These are phyloP conservation scores for Bombus impatiens DNA, from an alignment of 1,140 invertebrate species.

Conservation along the genomic window DNA sequence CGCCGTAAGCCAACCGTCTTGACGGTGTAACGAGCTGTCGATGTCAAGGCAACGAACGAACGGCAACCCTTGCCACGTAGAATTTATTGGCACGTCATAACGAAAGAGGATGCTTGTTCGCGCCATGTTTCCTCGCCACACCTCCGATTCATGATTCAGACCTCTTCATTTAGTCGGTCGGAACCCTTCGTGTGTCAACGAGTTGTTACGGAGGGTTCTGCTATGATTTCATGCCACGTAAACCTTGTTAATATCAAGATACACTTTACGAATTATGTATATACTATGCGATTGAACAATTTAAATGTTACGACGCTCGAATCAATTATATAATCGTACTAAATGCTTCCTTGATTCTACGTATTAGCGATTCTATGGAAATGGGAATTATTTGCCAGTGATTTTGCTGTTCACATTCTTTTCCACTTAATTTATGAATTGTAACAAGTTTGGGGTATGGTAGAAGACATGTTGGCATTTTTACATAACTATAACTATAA, in stretches of 20 bases:
- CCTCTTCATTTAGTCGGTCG: constrained; percentile 43
- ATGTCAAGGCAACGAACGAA: constrained; percentile 40
- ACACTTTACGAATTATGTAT: background rate
- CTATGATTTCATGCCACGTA: constrained; percentile 6
- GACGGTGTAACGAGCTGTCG: constrained; percentile 54
- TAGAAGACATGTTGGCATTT: too few species aligned
- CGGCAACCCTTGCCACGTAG: constrained; percentile 20
- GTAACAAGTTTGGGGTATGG: too few species aligned
- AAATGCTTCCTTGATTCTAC: background rate
- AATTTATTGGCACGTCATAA: constrained; percentile 53
- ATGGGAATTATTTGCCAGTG: too few species aligned
- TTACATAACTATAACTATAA: too few species aligned
- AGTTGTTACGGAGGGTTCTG: constrained; percentile 18
- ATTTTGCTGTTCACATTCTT: background rate
- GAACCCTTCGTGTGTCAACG: constrained; percentile 26
- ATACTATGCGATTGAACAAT: background rate
- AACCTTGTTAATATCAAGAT: background rate
- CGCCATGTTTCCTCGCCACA: background rate
- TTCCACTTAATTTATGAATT: background rate
- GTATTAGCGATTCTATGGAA: background rate
- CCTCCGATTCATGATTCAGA: constrained; percentile 21
- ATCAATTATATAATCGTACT: background rate
- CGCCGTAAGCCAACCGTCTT: constrained; percentile 34
- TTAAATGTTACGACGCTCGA: background rate
- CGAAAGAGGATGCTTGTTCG: constrained; percentile 52